A percentile compares a stretch with the other conserved stretches of the same genome.
phyloP scores from a whole-genome alignment of 2,888 invertebrate genomes.

The Tetanocera ferruginea region DNA sequence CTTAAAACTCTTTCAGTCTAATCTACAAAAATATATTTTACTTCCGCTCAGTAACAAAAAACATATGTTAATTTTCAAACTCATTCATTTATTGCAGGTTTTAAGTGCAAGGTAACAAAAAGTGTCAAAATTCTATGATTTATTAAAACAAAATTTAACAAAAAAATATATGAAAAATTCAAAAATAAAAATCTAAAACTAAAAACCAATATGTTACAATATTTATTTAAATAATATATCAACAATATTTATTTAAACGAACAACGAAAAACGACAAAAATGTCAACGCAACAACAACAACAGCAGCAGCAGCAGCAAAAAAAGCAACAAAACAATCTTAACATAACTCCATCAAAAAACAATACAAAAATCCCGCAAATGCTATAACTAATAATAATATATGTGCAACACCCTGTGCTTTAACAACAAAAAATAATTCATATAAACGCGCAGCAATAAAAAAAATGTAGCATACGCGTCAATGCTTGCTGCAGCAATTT shows the following conservation, averaged over 20 bases:
- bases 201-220: too few species aligned
- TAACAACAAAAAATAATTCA: neutral
- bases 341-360: neutral
- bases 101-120: neutral
- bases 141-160: neutral
- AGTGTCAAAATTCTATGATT: conserved; percentile 12
- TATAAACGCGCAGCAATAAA: neutral
- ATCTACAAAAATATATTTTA: too few species aligned
- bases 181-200: neutral
- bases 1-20: too few species aligned
- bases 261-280: neutral
- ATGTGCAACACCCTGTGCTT: neutral
- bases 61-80: neutral
- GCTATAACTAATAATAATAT: too few species aligned
- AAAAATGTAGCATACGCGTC: conserved; percentile 41
- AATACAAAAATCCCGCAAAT: too few species aligned
- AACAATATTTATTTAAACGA: neutral
- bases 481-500: conserved; percentile 20
- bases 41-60: neutral
- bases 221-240: too few species aligned
- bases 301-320: neutral
- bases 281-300: neutral
- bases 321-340: neutral
- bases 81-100: neutral
- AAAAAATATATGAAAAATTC: neutral